A percentile compares a stretch with the other conserved stretches of the same genome.
Evolutionary conservation across 2,113 vertebrate genomes (phyloP).

Genomic region (Bubo bubo): DNA sequence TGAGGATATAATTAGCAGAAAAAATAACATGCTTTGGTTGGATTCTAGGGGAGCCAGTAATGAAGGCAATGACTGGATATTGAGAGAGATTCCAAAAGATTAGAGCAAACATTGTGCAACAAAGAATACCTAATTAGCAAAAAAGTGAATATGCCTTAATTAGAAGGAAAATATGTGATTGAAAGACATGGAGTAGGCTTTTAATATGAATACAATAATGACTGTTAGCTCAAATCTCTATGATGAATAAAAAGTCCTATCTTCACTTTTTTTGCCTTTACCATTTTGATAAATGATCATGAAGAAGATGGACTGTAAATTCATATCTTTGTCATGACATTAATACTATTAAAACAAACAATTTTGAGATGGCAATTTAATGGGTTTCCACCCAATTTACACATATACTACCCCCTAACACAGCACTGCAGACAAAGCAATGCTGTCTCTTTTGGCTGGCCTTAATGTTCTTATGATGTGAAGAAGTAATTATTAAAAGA

Average conservation of each 20-base stretch:
- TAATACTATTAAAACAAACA: neutral
- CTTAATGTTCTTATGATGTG: neutral
- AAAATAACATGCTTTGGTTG: slow-evolving; percentile 82
- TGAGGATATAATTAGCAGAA: slow-evolving; percentile 89
- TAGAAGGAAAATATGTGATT: slow-evolving; percentile 75
- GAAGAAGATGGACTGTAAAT: slow-evolving; percentile 5
- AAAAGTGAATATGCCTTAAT: slow-evolving; percentile 80
- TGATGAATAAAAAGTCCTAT: neutral
- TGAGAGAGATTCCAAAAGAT: slow-evolving; percentile 82
- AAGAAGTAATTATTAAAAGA: neutral
- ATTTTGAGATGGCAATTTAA: slow-evolving; percentile 11
- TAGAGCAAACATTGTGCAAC: slow-evolving; percentile 84
- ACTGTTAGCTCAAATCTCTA: neutral
- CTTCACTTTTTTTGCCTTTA: neutral
- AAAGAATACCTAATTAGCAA: slow-evolving; percentile 85
- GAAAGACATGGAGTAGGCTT: slow-evolving; percentile 65
- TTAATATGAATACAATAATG: slow-evolving; percentile 54
- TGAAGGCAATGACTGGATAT: slow-evolving; percentile 80
- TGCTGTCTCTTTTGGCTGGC: neutral
- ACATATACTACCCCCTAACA: neutral
- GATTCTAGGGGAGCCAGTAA: slow-evolving; percentile 78
- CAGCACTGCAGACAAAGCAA: neutral
- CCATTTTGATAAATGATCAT: neutral
- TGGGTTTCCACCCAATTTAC: slow-evolving; percentile 4
- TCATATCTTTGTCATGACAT: neutral